Percentiles rank a stretch among this genome's conserved stretches.
Evolutionary conservation across 1,140 invertebrate species (phyloP).

Genomic region (Pinna nobilis): DNA sequence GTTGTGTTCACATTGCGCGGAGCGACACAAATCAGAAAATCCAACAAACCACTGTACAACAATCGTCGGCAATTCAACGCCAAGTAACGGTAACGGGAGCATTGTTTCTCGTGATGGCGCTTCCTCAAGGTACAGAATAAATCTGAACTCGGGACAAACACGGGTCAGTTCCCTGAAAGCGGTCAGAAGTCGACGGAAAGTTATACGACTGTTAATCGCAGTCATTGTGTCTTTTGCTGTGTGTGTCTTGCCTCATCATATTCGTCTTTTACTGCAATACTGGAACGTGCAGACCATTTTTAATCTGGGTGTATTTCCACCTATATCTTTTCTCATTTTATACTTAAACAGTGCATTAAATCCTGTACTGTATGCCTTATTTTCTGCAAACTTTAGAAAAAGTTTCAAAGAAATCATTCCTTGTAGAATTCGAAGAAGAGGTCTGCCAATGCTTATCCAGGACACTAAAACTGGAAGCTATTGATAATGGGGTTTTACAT

Average conservation of each 20-base stretch:
- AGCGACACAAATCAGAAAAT: background rate
- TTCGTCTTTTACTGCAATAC: slow-evolving; percentile 85
- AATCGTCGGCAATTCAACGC: background rate
- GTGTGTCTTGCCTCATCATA: slow-evolving; percentile 90
- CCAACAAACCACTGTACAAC: background rate
- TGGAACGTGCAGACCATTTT: slow-evolving; percentile 75
- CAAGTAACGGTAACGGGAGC: background rate
- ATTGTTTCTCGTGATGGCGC: too few relatives aligned
- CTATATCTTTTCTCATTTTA: slow-evolving; percentile 87
- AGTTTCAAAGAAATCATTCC: slow-evolving; percentile 68
- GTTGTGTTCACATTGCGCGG: too few relatives aligned
- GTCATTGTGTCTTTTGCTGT: slow-evolving; percentile 88
- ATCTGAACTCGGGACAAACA: slow-evolving; percentile 31
- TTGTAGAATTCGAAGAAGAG: slow-evolving; percentile 35
- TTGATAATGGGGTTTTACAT: too few relatives aligned
- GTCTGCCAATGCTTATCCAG: slow-evolving; percentile 14
- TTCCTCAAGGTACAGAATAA: too few relatives aligned
- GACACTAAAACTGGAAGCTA: slow-evolving; percentile 34
- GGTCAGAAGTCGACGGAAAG: slow-evolving; percentile 69
- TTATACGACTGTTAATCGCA: slow-evolving; percentile 85
- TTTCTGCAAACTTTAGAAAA: slow-evolving; percentile 80
- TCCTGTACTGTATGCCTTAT: slow-evolving; percentile 88
- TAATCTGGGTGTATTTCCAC: slow-evolving; percentile 85
- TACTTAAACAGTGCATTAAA: slow-evolving; percentile 91
- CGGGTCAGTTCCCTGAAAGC: slow-evolving; percentile 49